Conservation (phyloP, 2,797 vertebrate genomes). For the Cuculus canorus region DNA sequence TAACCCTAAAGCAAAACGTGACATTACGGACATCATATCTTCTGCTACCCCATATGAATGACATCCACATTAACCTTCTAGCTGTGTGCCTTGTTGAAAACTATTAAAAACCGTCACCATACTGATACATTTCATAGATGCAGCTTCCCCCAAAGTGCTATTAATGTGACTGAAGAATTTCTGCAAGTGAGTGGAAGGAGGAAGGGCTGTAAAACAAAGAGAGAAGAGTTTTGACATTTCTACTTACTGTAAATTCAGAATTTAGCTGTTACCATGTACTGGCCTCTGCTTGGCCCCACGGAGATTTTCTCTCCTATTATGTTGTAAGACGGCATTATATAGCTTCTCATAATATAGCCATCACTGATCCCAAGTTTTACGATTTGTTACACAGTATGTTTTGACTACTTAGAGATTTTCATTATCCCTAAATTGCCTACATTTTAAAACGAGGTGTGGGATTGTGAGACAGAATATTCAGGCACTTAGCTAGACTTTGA, state of each 20-base stretch:
- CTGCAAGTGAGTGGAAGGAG: neutral
- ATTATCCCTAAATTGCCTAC: constrained; percentile 45
- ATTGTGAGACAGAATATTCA: constrained; percentile 31
- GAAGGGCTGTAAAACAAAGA: neutral
- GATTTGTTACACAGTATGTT: neutral
- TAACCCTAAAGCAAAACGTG: neutral
- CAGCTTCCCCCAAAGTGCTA: neutral
- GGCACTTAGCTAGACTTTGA: constrained; percentile 39
- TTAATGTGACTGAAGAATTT: neutral
- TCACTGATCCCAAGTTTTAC: neutral
- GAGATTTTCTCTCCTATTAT: neutral
- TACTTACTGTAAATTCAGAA: neutral
- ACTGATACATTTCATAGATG: neutral
- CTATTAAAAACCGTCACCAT: neutral
- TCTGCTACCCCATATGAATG: neutral
- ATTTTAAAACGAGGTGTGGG: constrained; percentile 55
- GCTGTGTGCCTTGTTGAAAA: neutral
- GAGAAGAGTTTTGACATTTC: neutral
- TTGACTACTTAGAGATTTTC: constrained; percentile 21
- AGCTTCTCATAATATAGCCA: neutral
- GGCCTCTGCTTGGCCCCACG: neutral
- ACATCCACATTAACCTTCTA: neutral
- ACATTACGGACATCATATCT: neutral
- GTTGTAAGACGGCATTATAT: neutral
- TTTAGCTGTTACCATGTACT: neutral